phyloP scores from a whole-genome alignment of 2,888 invertebrate genomes.

The Gisinianus flammeolus region DNA sequence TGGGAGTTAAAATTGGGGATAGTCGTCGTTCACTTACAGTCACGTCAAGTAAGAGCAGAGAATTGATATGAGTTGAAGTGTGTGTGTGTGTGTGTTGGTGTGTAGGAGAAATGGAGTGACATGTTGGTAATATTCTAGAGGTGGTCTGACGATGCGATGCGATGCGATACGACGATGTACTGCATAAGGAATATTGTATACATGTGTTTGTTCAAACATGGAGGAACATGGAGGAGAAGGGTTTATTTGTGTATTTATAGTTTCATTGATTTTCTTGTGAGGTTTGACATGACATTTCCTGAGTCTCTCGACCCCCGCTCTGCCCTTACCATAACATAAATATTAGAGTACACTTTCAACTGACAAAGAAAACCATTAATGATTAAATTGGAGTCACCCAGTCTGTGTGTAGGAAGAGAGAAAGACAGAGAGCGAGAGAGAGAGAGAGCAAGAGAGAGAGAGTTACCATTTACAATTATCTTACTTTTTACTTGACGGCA shows the following conservation, averaged over 20 bases:
- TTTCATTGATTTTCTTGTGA: not conserved
- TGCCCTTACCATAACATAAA: not conserved
- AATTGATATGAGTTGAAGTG: no score
- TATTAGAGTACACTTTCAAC: not conserved
- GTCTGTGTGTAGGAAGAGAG: not conserved
- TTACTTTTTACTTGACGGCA: no score
- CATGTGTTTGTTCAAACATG: not conserved
- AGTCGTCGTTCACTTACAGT: no score
- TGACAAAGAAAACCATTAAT: conserved; percentile 8
- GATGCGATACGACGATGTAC: not conserved
- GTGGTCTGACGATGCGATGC: conserved; percentile 38
- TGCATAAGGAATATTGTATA: not conserved
- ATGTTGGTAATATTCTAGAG: no score
- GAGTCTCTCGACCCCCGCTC: not conserved
- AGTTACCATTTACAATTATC: no score
- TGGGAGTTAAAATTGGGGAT: no score
- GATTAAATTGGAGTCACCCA: conserved; percentile 19
- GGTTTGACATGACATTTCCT: not conserved
- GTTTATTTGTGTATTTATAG: not conserved
- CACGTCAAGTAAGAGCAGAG: no score
- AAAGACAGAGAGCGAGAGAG: no score
- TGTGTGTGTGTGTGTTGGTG: no score
- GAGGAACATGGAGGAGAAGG: not conserved
- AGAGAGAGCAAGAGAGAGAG: no score
- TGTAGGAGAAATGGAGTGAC: no score